Evolutionary conservation across 2,888 invertebrate species (phyloP).

Genomic region (Holacanthella duospinosa): DNA sequence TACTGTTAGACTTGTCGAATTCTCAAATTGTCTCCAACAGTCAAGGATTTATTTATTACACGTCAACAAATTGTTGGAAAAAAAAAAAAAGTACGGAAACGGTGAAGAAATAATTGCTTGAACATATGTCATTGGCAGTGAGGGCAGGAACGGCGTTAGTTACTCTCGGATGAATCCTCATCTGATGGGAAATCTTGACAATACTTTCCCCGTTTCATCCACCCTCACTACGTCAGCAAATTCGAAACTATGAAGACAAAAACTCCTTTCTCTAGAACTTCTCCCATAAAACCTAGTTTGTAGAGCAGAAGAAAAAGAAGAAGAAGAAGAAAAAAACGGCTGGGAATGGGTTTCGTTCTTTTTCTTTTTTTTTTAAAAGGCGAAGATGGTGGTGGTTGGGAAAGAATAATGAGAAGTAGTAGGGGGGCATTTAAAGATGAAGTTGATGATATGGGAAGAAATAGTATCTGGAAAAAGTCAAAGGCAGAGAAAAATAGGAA

Average conservation of each 20-base stretch:
- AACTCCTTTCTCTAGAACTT: background rate
- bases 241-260: background rate
- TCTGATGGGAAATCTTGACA: too few species aligned
- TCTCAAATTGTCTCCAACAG: too few species aligned
- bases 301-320: too few species aligned
- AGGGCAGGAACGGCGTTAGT: too few species aligned
- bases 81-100: too few species aligned
- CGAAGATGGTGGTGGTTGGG: background rate
- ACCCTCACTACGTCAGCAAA: background rate
- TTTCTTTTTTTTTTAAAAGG: slow-evolving; percentile 10
- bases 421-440: slow-evolving; percentile 20
- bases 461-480: slow-evolving; percentile 11
- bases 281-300: background rate
- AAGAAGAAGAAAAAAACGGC: background rate
- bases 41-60: too few species aligned
- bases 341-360: background rate
- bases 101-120: too few species aligned
- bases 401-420: slow-evolving; percentile 14
- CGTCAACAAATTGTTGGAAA: too few species aligned
- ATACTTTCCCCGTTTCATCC: background rate
- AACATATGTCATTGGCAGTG: too few species aligned
- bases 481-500: slow-evolving; percentile 1
- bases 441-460: slow-evolving; percentile 20
- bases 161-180: too few species aligned
- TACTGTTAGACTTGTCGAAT: too few species aligned